Evolutionary conservation across 1,140 invertebrate species (phyloP), one percentile per base, ranked within the genome.

Genomic region (Scaptomyza graminum): DNA sequence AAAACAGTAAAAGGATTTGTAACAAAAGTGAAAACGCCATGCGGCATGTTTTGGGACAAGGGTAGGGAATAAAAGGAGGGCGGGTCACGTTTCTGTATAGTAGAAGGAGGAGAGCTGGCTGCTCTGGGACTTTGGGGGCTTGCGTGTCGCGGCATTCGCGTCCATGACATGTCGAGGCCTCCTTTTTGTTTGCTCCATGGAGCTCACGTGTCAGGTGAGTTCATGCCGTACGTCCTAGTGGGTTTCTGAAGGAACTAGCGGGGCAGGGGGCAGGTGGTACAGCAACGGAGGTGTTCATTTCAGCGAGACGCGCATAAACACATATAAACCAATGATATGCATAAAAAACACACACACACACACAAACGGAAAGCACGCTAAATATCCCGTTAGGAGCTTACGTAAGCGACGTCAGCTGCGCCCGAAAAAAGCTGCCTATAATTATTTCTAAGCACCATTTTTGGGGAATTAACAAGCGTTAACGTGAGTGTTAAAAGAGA

Each of bases 381-480:
- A 87, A 80, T 87, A 87, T 87, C 82, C 82, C 82, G 55, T 70
- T 75, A 87, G 82, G 82, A 87, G 82, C 83, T 87, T 88, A 87
- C 82, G 83, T 87, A 87, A 87, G 59, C 71, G 25, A 28, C 49
- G 15, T n/a, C 52, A 51, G 15, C 64, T 39, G 51, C 39, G 66
- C 81, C 69, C 62, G 76, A 63, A 76, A 68, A 63, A 79, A 65
- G 46, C 62, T 59, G 62, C 61, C 69, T 59, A 67, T 67, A 66
- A 72, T 72, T 72, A 72, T 66, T 54, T 60, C 63, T 39, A 52
- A 72, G 55, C 69, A 67, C 63, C 63, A 66, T 66, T 51, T 65
- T 43, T 9, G 39, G 62, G 54, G 54, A 62, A 54, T 55, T 62
- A 44, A 61, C 28, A 47, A 54, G 65, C 51, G 18, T 43, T 31